A percentile compares a stretch with the other conserved stretches of the same genome.
Conservation (phyloP, 2,888 invertebrate species). For the Auanema freiburgensis region DNA sequence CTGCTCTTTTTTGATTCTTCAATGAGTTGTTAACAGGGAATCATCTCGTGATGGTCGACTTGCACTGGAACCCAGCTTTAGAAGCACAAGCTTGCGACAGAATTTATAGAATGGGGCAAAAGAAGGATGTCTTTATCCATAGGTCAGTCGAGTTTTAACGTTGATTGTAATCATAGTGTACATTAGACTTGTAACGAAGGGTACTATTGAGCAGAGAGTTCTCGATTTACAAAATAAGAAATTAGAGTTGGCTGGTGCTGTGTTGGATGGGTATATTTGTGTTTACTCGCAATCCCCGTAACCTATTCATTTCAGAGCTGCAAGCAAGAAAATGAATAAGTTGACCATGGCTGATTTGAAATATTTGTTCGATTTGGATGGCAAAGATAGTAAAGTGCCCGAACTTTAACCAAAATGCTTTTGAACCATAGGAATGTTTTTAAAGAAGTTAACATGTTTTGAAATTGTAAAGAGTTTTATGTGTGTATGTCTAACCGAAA, state of each 20-base stretch:
- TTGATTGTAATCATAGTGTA: neutral
- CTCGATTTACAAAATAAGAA: conserved; percentile 80
- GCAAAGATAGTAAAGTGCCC: neutral
- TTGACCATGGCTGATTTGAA: conserved; percentile 52
- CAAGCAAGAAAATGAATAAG: conserved; percentile 49
- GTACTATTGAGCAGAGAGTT: conserved; percentile 87
- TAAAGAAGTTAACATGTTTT: too few species aligned
- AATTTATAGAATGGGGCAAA: conserved; percentile 87
- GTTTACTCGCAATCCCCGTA: neutral
- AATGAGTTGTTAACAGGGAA: conserved; percentile 71
- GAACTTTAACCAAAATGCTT: too few species aligned
- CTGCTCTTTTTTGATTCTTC: conserved; percentile 66
- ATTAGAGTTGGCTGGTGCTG: conserved; percentile 73
- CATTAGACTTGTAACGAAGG: conserved; percentile 77
- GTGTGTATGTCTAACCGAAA: too few species aligned
- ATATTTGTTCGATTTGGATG: conserved; percentile 51
- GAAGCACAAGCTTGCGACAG: conserved; percentile 93
- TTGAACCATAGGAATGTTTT: too few species aligned
- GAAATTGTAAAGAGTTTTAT: too few species aligned
- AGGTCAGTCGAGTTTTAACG: conserved; percentile 70
- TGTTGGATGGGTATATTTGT: conserved; percentile 56
- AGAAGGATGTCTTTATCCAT: conserved; percentile 79
- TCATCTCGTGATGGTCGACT: conserved; percentile 84
- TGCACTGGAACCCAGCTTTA: conserved; percentile 94
- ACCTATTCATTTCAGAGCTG: conserved; percentile 38